These are phyloP conservation scores for Tribolium madens DNA, from an alignment of 1,140 invertebrate species.

Conservation along the genomic window DNA sequence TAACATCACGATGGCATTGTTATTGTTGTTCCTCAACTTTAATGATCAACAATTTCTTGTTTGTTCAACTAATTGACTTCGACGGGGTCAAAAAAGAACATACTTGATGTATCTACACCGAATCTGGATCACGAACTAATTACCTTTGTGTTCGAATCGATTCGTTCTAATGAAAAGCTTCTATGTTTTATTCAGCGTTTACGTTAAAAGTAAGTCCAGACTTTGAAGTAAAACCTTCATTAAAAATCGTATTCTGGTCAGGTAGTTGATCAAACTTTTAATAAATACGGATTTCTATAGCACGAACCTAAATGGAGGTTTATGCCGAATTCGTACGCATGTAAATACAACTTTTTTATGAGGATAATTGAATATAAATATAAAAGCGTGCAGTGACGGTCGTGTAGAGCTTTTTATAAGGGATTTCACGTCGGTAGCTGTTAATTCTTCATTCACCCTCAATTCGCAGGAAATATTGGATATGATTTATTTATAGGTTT, in stretches of 20 bases:
- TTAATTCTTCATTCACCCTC: constrained; percentile 4
- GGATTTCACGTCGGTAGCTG: constrained; percentile 1
- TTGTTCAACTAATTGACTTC: constrained; percentile 16
- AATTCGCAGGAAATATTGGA: background rate
- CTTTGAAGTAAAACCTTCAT: too few species aligned
- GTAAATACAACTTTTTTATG: constrained; percentile 11
- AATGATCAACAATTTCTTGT: constrained; percentile 5
- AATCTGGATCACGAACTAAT: constrained; percentile 13
- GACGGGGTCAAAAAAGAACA: background rate
- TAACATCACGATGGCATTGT: background rate
- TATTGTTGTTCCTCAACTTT: background rate
- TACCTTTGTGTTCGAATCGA: constrained; percentile 7
- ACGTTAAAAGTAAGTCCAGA: background rate
- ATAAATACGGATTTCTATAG: background rate
- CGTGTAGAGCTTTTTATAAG: constrained; percentile 25
- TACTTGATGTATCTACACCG: background rate
- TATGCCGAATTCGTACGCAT: background rate
- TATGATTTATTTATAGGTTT: constrained; percentile 4
- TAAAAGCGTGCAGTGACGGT: constrained; percentile 1
- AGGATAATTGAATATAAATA: constrained; percentile 3
- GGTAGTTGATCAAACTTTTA: background rate
- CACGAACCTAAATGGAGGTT: background rate
- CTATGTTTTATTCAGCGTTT: constrained; percentile 31
- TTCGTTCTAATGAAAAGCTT: constrained; percentile 20
- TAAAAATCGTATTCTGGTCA: background rate